phyloP scores from a whole-genome alignment of 2,888 invertebrate genomes.

The Troides oblongomaculatus region DNA sequence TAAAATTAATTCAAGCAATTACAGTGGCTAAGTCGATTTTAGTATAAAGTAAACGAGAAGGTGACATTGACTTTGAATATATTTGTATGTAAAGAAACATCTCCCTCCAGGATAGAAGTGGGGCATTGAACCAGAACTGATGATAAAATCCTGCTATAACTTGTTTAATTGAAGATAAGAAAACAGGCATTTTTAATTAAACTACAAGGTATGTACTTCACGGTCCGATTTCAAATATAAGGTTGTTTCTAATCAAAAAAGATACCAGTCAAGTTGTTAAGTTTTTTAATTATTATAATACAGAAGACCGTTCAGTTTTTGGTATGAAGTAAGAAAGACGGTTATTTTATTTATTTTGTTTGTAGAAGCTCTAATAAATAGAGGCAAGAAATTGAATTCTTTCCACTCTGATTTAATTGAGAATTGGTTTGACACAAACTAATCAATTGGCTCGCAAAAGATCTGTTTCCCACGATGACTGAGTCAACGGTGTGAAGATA shows the following conservation, averaged over 20 bases:
- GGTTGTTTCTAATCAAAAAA: not conserved
- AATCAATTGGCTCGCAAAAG: not conserved
- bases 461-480: slow-evolving; percentile 58
- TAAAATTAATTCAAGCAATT: slow-evolving; percentile 9
- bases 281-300: too few species aligned
- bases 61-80: slow-evolving; percentile 71
- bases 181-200: not conserved
- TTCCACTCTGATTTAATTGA: too few species aligned
- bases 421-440: not conserved
- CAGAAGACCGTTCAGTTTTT: too few species aligned
- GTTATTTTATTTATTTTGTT: too few species aligned
- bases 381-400: too few species aligned
- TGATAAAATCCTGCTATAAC: not conserved
- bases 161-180: not conserved
- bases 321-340: too few species aligned
- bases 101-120: slow-evolving; percentile 21
- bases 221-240: not conserved
- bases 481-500: slow-evolving; percentile 57
- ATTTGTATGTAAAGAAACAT: slow-evolving; percentile 16
- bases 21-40: slow-evolving; percentile 5
- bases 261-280: too few species aligned
- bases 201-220: not conserved
- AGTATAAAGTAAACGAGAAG: slow-evolving; percentile 46
- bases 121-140: not conserved
- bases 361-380: too few species aligned